Evolutionary conservation across 2,113 vertebrate genomes (phyloP).

Genomic region (Grammomys surdaster): DNA sequence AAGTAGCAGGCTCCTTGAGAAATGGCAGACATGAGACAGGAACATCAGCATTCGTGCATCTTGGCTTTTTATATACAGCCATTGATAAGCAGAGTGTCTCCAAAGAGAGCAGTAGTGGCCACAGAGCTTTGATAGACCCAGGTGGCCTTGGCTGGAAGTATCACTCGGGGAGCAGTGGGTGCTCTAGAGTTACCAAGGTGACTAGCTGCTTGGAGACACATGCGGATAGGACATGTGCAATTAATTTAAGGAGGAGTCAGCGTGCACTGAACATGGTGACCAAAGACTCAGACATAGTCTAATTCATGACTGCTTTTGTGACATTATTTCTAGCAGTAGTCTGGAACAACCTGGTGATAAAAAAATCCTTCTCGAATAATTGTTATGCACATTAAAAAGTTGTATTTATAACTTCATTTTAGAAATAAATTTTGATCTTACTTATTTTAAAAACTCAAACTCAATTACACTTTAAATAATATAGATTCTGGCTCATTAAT

Average conservation of each 20-base stretch:
- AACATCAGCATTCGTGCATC: rapidly evolving
- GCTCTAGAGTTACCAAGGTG: neutral
- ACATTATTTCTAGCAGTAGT: neutral
- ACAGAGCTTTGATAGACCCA: neutral
- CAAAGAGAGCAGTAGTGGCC: neutral
- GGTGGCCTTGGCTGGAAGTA: neutral
- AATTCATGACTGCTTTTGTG: neutral
- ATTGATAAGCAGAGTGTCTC: neutral
- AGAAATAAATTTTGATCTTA: neutral
- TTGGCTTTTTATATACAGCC: neutral
- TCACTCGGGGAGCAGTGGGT: neutral
- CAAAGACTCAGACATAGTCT: neutral
- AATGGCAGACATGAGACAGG: neutral
- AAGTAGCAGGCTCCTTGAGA: neutral
- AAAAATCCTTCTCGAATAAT: neutral
- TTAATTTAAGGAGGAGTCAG: neutral
- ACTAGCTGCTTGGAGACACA: neutral
- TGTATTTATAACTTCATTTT: slow-evolving; percentile 3
- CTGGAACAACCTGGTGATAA: neutral
- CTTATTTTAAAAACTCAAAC: slow-evolving; percentile 51
- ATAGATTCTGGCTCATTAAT: neutral
- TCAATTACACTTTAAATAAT: slow-evolving; percentile 42
- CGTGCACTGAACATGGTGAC: neutral
- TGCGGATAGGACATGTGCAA: neutral
- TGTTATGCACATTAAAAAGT: neutral